Evolutionary conservation across 2,113 vertebrate genomes (phyloP).

Genomic region (Cephalopholis sonnerati): DNA sequence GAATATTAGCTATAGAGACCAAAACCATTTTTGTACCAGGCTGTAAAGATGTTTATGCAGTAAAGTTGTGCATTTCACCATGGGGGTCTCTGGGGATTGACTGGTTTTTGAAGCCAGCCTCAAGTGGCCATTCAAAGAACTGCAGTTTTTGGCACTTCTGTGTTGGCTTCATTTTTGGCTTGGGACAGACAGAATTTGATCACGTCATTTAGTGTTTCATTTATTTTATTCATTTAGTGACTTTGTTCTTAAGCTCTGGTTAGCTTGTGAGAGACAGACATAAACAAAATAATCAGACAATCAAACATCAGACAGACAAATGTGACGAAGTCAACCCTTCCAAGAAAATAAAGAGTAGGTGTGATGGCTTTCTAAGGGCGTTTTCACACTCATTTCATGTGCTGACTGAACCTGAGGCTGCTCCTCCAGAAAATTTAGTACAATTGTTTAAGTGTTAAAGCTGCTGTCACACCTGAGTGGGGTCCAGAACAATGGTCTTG

Average conservation of each 20-base stretch:
- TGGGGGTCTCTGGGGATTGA: too few species aligned
- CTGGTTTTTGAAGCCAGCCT: too few species aligned
- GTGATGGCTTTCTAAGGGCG: conserved; percentile 43
- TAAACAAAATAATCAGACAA: too few species aligned
- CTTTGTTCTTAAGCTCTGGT: neutral
- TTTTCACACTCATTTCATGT: conserved; percentile 47
- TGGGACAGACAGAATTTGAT: neutral
- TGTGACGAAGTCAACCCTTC: conserved; percentile 10
- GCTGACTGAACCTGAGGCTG: conserved; percentile 38
- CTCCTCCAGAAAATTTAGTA: conserved; percentile 34
- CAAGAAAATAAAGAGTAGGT: conserved; percentile 40
- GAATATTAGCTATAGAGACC: too few species aligned
- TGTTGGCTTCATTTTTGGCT: too few species aligned
- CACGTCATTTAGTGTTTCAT: neutral
- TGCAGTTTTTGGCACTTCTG: too few species aligned
- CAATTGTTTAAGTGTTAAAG: conserved; percentile 51
- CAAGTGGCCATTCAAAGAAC: too few species aligned
- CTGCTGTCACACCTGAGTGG: conserved; percentile 48
- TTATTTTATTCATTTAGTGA: neutral
- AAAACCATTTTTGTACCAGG: too few species aligned
- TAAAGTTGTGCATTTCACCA: too few species aligned
- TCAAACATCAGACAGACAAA: neutral
- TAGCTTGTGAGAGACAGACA: neutral
- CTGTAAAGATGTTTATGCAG: too few species aligned
- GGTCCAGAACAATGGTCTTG: conserved; percentile 36